Evolutionary conservation across 2,797 vertebrate genomes (phyloP).

Genomic region (Tenualosa ilisha): DNA sequence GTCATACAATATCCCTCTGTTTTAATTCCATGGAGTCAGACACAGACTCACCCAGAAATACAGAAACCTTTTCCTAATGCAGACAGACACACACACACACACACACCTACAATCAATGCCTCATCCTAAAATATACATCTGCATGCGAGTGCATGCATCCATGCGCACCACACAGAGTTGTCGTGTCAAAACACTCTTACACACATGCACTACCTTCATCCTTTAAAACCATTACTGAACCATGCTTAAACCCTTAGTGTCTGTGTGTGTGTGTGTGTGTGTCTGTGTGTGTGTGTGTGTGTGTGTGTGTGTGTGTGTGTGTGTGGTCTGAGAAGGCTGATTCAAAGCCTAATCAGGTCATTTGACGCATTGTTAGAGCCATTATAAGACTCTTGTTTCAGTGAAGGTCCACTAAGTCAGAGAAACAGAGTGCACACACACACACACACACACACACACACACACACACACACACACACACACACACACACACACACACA

Average conservation of each 20-base stretch:
- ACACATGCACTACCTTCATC: no score
- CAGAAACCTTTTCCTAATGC: neutral
- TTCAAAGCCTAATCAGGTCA: neutral
- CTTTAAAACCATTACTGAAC: no score
- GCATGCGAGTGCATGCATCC: neutral
- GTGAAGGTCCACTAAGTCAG: neutral
- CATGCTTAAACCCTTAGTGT: neutral
- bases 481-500: no score
- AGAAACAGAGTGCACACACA: no score
- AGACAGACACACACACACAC: neutral
- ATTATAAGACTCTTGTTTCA: neutral
- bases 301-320: constrained; percentile 12
- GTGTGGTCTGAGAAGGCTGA: neutral
- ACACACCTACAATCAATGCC: neutral
- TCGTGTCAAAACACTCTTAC: no score
- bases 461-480: no score
- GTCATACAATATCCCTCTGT: neutral
- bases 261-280: no score
- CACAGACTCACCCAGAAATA: neutral
- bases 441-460: no score
- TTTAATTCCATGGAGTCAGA: neutral
- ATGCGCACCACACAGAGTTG: neutral
- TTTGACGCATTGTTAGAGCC: constrained; percentile 14
- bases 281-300: neutral
- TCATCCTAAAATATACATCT: no score